These are phyloP conservation scores for Ramphastos sulfuratus DNA, from an alignment of 2,113 vertebrate genomes.

Conservation along the genomic window DNA sequence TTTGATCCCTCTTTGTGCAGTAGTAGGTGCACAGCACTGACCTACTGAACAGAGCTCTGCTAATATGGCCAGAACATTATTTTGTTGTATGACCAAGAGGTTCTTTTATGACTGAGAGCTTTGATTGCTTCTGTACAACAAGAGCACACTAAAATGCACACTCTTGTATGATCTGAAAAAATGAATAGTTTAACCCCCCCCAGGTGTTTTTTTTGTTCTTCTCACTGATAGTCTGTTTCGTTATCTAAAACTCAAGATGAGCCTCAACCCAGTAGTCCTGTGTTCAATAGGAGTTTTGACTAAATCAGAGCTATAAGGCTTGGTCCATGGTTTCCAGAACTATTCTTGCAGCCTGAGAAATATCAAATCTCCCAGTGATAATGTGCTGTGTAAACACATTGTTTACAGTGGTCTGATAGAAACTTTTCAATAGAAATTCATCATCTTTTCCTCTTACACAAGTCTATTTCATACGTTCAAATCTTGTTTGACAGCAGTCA, in stretches of 20 bases:
- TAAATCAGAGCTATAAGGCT: background rate
- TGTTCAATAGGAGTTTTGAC: background rate
- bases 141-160: background rate
- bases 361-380: background rate
- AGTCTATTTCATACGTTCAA: background rate
- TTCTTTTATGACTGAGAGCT: background rate
- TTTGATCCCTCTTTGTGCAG: background rate
- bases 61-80: background rate
- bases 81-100: background rate
- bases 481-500: slow-evolving; percentile 35
- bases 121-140: background rate
- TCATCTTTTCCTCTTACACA: background rate
- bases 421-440: background rate
- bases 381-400: background rate
- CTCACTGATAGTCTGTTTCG: background rate
- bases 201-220: background rate
- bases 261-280: background rate
- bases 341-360: background rate
- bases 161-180: slow-evolving; percentile 27
- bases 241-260: background rate
- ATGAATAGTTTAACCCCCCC: background rate
- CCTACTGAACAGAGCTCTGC: slow-evolving; percentile 15
- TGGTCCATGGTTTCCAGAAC: background rate
- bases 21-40: background rate
- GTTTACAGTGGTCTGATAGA: background rate